Conservation (phyloP, 2,113 vertebrate genomes). For the Microcebus jonahi region DNA sequence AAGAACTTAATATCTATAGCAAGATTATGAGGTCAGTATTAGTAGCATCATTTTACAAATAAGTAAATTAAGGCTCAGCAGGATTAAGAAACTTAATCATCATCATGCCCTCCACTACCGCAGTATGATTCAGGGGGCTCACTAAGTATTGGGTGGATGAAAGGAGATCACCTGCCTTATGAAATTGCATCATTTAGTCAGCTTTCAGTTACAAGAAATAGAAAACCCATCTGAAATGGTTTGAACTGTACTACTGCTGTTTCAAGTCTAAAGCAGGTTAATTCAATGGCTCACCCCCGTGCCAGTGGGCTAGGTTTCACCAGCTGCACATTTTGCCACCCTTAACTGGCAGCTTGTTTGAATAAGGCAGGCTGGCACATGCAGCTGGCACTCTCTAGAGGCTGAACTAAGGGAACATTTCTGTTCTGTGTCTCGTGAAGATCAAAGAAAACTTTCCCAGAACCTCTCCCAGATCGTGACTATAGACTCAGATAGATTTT, state of each 20-base stretch:
- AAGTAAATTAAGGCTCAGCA: neutral
- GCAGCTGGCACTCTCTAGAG: neutral
- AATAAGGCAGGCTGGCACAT: neutral
- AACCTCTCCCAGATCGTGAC: neutral
- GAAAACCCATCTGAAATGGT: neutral
- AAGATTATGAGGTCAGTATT: neutral
- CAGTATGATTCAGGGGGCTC: neutral
- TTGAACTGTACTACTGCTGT: neutral
- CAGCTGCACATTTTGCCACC: neutral
- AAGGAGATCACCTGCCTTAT: neutral
- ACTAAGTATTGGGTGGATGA: neutral
- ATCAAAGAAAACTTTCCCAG: neutral
- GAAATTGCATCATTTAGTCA: neutral
- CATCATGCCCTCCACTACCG: neutral
- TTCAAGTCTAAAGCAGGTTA: neutral
- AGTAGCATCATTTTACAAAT: neutral
- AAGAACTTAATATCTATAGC: constrained; percentile 13
- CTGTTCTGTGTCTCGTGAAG: neutral
- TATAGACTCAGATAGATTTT: neutral
- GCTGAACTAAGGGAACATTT: neutral
- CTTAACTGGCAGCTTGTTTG: neutral
- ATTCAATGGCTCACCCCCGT: neutral
- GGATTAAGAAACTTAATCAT: neutral
- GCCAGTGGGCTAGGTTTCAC: neutral
- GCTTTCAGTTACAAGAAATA: constrained; percentile 1